Conservation (phyloP, 2,797 vertebrate genomes). For the Alouatta caraya region DNA sequence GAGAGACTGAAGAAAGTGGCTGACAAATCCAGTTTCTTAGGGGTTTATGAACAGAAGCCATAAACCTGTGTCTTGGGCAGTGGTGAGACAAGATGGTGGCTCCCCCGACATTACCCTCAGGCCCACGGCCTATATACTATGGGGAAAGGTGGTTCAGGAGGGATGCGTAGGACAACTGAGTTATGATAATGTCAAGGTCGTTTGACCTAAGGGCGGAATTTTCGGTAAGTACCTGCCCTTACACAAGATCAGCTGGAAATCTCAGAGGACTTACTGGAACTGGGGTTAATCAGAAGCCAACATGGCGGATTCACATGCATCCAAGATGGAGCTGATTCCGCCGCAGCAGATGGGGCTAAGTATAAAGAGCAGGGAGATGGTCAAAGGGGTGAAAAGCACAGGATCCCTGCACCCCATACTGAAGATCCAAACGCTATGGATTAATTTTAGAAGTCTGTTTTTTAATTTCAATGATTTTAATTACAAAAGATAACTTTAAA, state of each 20-base stretch:
- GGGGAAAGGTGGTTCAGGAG: neutral
- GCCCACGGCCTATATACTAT: neutral
- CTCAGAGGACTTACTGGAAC: neutral
- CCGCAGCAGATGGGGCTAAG: neutral
- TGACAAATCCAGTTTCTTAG: neutral
- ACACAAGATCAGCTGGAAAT: neutral
- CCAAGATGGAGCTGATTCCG: neutral
- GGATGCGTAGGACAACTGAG: neutral
- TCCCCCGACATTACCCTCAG: neutral
- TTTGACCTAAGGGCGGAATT: neutral
- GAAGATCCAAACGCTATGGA: neutral
- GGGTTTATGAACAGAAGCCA: neutral
- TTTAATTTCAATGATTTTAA: neutral
- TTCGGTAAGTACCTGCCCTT: neutral
- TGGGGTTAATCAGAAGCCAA: neutral
- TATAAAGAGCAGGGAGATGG: neutral
- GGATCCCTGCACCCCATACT: neutral
- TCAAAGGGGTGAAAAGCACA: neutral
- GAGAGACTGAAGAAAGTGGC: neutral
- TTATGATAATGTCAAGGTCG: neutral
- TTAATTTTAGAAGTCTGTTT: neutral
- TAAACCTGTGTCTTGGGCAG: neutral
- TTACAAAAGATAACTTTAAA: conserved; percentile 23
- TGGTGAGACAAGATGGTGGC: neutral
- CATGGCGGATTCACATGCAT: too few species aligned